A percentile compares a stretch with the other conserved stretches of the same genome.
Conservation (phyloP, 2,888 invertebrate species). For the Drosophila antonietae region DNA sequence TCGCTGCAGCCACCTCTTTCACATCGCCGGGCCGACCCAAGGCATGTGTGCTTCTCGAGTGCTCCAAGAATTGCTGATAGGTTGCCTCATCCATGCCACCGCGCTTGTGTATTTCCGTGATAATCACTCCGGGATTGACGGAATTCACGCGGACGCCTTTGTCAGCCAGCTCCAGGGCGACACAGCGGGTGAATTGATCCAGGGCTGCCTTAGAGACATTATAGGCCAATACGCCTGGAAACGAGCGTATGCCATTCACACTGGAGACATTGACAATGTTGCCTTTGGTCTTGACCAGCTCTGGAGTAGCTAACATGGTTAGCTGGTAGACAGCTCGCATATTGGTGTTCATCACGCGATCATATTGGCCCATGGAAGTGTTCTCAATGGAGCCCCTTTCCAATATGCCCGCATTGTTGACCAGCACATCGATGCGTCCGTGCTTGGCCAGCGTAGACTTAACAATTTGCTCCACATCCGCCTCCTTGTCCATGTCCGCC, state of each 20-base stretch:
- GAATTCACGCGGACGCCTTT: constrained; percentile 94
- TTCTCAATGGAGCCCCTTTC: constrained; percentile 92
- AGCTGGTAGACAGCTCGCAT: constrained; percentile 91
- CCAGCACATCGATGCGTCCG: constrained; percentile 90
- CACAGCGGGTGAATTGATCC: constrained; percentile 96
- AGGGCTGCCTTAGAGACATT: constrained; percentile 96
- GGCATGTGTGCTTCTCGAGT: constrained; percentile 93
- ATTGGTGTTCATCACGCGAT: constrained; percentile 94
- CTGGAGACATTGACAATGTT: constrained; percentile 97
- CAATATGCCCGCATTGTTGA: constrained; percentile 95
- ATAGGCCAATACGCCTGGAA: constrained; percentile 95
- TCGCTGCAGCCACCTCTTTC: constrained; percentile 94
- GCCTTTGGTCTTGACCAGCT: constrained; percentile 91
- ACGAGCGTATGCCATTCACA: constrained; percentile 94
- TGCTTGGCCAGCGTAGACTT: constrained; percentile 88
- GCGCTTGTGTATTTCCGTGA: constrained; percentile 93
- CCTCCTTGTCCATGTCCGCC: constrained; percentile 88
- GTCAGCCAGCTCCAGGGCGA: constrained; percentile 92
- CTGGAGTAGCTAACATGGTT: constrained; percentile 93
- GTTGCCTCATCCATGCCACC: constrained; percentile 91
- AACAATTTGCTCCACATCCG: constrained; percentile 87
- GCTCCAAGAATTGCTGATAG: constrained; percentile 92
- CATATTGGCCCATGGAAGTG: constrained; percentile 92
- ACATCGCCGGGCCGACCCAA: constrained; percentile 93
- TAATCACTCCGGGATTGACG: constrained; percentile 96